A percentile compares a stretch with the other conserved stretches of the same genome.
These are phyloP conservation scores for Furcula furcula DNA, from an alignment of 2,888 invertebrate species.

Conservation along the genomic window DNA sequence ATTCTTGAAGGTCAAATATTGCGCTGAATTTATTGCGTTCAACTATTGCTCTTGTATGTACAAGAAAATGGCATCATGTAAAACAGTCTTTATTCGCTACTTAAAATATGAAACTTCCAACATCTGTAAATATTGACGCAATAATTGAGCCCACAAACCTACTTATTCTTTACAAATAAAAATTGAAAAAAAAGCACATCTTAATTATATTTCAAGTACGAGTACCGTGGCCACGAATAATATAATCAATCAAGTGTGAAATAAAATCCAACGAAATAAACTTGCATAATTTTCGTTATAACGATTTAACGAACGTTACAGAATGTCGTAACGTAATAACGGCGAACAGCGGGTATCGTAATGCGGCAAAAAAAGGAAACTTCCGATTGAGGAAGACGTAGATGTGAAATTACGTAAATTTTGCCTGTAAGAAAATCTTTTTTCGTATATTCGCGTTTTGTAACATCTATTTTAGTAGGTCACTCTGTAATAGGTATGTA, in stretches of 20 bases:
- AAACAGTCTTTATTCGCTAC: too few species aligned
- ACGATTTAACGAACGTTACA: conserved; percentile 40
- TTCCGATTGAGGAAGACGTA: conserved; percentile 29
- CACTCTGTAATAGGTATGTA: conserved; percentile 1
- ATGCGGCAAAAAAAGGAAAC: conserved; percentile 42
- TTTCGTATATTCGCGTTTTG: conserved; percentile 13
- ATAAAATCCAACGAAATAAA: conserved; percentile 61
- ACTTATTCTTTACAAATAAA: conserved; percentile 9
- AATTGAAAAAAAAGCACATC: conserved; percentile 10
- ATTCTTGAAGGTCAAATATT: too few species aligned
- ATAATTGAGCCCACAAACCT: conserved; percentile 12
- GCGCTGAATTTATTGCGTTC: too few species aligned
- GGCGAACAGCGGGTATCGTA: conserved; percentile 37
- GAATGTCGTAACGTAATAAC: conserved; percentile 37
- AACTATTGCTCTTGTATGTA: too few species aligned
- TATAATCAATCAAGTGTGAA: conserved; percentile 57
- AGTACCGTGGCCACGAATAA: conserved; percentile 16
- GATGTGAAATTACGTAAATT: conserved; percentile 30
- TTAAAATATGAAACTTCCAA: too few species aligned
- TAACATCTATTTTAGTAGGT: conserved; percentile 8
- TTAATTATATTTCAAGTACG: conserved; percentile 12
- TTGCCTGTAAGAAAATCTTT: conserved; percentile 8
- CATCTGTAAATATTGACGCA: not conserved
- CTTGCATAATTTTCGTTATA: conserved; percentile 49
- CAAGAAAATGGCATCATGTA: too few species aligned